Evolutionary conservation across 1,140 invertebrate genomes (phyloP).

Genomic region (Phortica variegata): DNA sequence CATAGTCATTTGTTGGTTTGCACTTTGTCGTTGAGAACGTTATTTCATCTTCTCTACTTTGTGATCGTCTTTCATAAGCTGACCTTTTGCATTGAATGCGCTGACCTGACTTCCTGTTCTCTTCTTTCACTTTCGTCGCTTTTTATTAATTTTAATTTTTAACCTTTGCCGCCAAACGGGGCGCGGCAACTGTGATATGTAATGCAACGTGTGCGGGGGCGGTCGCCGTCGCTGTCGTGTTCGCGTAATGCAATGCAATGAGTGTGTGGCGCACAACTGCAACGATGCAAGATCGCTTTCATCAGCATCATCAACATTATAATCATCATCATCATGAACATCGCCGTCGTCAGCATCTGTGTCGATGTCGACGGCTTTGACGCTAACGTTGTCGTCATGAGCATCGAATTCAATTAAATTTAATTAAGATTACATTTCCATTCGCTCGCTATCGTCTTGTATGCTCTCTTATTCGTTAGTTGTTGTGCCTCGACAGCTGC

Average conservation of each 20-base stretch:
- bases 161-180: constrained; percentile 50
- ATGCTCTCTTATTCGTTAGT: too few species aligned
- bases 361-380: too few species aligned
- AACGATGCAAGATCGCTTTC: neutral
- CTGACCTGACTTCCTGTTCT: neutral
- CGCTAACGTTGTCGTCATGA: constrained; percentile 7
- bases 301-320: constrained; percentile 9
- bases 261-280: too few species aligned
- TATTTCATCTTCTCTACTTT: too few species aligned
- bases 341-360: neutral
- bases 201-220: constrained; percentile 6
- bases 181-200: constrained; percentile 6
- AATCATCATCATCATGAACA: constrained; percentile 10
- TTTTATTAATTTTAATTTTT: constrained; percentile 46
- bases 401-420: constrained; percentile 56
- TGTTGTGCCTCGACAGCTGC: too few species aligned
- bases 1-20: constrained; percentile 2
- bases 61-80: too few species aligned
- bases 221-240: too few species aligned
- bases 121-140: constrained; percentile 12
- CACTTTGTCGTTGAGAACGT: too few species aligned
- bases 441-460: too few species aligned
- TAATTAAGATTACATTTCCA: constrained; percentile 54
- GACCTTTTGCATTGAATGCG: too few species aligned
- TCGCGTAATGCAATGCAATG: too few species aligned